Evolutionary conservation across 2,888 invertebrate genomes (phyloP).

Genomic region (Agrilus mali): DNA sequence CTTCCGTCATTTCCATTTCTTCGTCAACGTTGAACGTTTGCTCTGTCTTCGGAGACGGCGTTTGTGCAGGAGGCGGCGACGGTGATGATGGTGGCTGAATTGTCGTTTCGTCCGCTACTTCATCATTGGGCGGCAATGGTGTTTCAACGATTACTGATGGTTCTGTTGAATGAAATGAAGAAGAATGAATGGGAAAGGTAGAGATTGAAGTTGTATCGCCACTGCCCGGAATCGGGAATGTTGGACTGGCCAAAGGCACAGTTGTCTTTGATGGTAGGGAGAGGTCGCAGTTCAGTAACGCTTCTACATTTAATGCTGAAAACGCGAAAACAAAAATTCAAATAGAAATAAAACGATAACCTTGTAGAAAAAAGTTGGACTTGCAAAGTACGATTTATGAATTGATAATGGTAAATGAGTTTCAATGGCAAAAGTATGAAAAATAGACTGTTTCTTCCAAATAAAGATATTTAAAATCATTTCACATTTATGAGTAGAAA

Average conservation of each 20-base stretch:
- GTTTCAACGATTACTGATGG: constrained; percentile 1
- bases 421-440: neutral
- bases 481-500: neutral
- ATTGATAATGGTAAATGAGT: too few relatives aligned
- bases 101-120: constrained; percentile 1
- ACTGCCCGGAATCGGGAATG: constrained; percentile 26
- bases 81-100: neutral
- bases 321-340: constrained; percentile 8
- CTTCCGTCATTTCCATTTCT: neutral
- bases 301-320: constrained; percentile 27
- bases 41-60: neutral
- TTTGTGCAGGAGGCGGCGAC: neutral
- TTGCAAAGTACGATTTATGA: too few relatives aligned
- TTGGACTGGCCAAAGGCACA: constrained; percentile 22
- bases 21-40: too few relatives aligned
- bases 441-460: neutral
- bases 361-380: neutral
- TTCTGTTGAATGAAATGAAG: constrained; percentile 8
- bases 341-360: constrained; percentile 7
- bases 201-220: constrained; percentile 12
- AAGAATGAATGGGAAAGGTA: constrained; percentile 3
- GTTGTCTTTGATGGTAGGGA: constrained; percentile 20
- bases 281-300: constrained; percentile 27
- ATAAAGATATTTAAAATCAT: neutral
- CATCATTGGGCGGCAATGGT: constrained; percentile 1